These are phyloP conservation scores for Heliothis peltigera DNA, from an alignment of 2,888 invertebrate species.

Conservation along the genomic window DNA sequence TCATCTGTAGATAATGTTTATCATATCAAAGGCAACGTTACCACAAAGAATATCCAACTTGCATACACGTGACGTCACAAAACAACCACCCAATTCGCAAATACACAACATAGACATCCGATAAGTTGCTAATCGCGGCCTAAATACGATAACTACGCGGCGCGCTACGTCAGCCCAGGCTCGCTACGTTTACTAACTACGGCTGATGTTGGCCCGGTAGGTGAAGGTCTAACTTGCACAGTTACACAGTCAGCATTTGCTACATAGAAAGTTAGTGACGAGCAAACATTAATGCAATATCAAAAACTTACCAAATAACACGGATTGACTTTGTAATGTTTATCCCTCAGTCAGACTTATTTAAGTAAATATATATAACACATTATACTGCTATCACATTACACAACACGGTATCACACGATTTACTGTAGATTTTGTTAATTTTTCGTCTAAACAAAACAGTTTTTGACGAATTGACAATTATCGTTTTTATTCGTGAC, in stretches of 20 bases:
- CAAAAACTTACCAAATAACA: conserved; percentile 85
- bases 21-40: conserved; percentile 79
- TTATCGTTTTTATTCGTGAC: conserved; percentile 83
- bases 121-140: conserved; percentile 71
- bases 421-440: conserved; percentile 83
- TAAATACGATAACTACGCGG: conserved; percentile 69
- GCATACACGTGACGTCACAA: conserved; percentile 81
- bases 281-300: conserved; percentile 77
- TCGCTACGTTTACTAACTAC: conserved; percentile 68
- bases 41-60: conserved; percentile 80
- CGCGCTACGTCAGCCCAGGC: conserved; percentile 70
- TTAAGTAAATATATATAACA: conserved; percentile 80
- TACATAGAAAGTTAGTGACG: conserved; percentile 79
- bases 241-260: conserved; percentile 61
- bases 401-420: conserved; percentile 80
- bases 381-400: conserved; percentile 82
- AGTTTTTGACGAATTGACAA: conserved; percentile 87
- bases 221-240: conserved; percentile 58
- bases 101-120: conserved; percentile 75
- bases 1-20: conserved; percentile 82
- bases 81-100: conserved; percentile 75
- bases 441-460: conserved; percentile 83
- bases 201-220: conserved; percentile 59
- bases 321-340: conserved; percentile 74
- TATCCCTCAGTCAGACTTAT: conserved; percentile 77